Percentiles rank a stretch among this genome's conserved stretches.
phyloP scores from a whole-genome alignment of 2,113 vertebrate genomes.

The Arizona elegans region DNA sequence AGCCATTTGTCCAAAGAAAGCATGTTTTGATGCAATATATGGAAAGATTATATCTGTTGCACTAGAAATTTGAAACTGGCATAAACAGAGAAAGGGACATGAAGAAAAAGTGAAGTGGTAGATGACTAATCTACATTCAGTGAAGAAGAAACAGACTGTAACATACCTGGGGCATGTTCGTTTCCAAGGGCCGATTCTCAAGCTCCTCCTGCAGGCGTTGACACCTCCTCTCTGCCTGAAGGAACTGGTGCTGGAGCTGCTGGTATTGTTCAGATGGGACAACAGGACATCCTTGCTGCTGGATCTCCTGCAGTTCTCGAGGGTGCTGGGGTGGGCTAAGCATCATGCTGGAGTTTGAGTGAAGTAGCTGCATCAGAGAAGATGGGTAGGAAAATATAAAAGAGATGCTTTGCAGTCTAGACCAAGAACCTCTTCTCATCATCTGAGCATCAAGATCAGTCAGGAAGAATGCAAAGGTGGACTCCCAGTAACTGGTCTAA shows the following conservation, averaged over 20 bases:
- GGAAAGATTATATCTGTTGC: not conserved
- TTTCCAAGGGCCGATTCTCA: slow-evolving; percentile 67
- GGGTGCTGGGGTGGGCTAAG: slow-evolving; percentile 61
- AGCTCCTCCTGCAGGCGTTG: slow-evolving; percentile 78
- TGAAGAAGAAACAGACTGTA: not conserved
- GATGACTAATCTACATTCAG: not conserved
- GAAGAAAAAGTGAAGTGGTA: not conserved
- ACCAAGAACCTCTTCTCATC: not conserved
- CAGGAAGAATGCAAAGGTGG: not conserved
- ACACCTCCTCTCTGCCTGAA: slow-evolving; percentile 73
- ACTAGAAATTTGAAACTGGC: slow-evolving; percentile 46
- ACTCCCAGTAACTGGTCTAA: not conserved
- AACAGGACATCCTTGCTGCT: slow-evolving; percentile 69
- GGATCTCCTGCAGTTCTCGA: slow-evolving; percentile 61
- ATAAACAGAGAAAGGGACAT: slow-evolving; percentile 58
- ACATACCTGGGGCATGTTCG: slow-evolving; percentile 80
- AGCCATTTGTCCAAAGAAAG: not conserved
- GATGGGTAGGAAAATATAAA: not conserved
- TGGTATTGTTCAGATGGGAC: slow-evolving; percentile 81
- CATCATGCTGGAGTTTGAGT: slow-evolving; percentile 62
- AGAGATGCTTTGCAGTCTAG: not conserved
- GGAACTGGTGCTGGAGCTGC: slow-evolving; percentile 76
- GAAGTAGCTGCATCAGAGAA: slow-evolving; percentile 63
- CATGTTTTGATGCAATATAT: not conserved
- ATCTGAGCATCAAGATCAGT: not conserved